These are phyloP conservation scores for Platyrinchus mystaceus DNA, from an alignment of 2,797 vertebrate genomes.

Conservation along the genomic window DNA sequence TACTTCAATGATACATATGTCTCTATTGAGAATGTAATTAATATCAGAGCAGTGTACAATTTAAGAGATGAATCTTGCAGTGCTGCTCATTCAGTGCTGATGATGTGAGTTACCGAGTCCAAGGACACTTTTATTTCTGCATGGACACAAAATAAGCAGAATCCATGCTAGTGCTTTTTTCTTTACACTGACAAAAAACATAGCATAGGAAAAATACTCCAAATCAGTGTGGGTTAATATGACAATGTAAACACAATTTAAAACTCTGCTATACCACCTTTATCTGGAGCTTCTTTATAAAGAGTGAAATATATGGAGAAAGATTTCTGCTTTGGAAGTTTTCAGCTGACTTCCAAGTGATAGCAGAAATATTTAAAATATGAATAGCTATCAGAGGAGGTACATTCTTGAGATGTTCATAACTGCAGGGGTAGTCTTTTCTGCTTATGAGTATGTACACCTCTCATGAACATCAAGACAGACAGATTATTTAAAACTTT, in stretches of 20 bases:
- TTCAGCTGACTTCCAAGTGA: background rate
- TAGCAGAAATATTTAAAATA: background rate
- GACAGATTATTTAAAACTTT: background rate
- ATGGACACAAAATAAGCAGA: background rate
- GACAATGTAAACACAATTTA: background rate
- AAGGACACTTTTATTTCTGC: background rate
- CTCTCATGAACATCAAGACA: background rate
- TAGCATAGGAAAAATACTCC: background rate
- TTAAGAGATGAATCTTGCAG: background rate
- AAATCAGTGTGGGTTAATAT: background rate
- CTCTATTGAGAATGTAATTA: background rate
- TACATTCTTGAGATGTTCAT: background rate
- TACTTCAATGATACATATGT: background rate
- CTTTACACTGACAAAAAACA: fast-evolving
- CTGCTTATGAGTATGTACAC: fast-evolving
- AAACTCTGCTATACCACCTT: background rate
- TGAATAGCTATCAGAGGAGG: background rate
- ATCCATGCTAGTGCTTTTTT: background rate
- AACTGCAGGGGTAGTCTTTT: background rate
- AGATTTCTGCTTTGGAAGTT: background rate
- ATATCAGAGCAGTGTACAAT: background rate
- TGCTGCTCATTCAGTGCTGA: background rate
- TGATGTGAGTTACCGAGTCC: background rate
- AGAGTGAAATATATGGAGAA: fast-evolving
- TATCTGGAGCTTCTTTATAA: background rate